Percentiles rank a stretch among this genome's conserved stretches.
Evolutionary conservation across 2,888 invertebrate genomes (phyloP).

Genomic region (Romanomermis culicivorax): DNA sequence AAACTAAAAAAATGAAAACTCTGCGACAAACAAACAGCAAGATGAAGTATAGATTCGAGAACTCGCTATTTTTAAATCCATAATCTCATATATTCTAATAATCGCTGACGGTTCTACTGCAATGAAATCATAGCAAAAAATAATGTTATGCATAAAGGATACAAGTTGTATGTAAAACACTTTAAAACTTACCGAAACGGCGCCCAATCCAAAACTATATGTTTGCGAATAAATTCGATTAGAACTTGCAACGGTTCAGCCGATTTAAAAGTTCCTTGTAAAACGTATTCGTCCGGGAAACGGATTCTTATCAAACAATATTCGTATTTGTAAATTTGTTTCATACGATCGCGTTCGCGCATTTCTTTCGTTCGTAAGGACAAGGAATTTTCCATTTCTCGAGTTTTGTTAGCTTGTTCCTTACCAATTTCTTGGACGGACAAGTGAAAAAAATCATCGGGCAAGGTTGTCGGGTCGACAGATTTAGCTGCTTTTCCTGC

Average conservation of each 20-base stretch:
- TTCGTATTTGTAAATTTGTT: slow-evolving; percentile 57
- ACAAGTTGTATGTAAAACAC: no score
- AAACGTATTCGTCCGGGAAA: slow-evolving; percentile 57
- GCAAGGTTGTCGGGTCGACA: slow-evolving; percentile 39
- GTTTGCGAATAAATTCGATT: slow-evolving; percentile 11
- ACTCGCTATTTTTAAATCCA: no score
- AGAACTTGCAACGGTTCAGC: slow-evolving; percentile 1
- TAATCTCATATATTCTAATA: no score
- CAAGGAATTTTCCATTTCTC: slow-evolving; percentile 30
- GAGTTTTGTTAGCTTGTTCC: slow-evolving; percentile 35
- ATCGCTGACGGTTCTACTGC: no score
- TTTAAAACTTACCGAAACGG: no score
- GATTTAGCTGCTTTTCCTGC: no score
- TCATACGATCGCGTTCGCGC: slow-evolving; percentile 65
- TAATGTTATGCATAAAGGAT: no score
- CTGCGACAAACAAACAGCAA: no score
- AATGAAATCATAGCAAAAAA: no score
- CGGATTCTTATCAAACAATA: slow-evolving; percentile 62
- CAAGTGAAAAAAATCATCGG: slow-evolving; percentile 60
- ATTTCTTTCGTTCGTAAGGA: slow-evolving; percentile 78
- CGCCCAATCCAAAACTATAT: slow-evolving; percentile 9
- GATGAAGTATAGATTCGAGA: no score
- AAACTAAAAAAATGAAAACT: no score
- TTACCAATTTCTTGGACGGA: slow-evolving; percentile 58
- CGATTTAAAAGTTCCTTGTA: slow-evolving; percentile 39